Evolutionary conservation across 1,140 invertebrate species (phyloP).

Genomic region (Drosophila ficusphila): DNA sequence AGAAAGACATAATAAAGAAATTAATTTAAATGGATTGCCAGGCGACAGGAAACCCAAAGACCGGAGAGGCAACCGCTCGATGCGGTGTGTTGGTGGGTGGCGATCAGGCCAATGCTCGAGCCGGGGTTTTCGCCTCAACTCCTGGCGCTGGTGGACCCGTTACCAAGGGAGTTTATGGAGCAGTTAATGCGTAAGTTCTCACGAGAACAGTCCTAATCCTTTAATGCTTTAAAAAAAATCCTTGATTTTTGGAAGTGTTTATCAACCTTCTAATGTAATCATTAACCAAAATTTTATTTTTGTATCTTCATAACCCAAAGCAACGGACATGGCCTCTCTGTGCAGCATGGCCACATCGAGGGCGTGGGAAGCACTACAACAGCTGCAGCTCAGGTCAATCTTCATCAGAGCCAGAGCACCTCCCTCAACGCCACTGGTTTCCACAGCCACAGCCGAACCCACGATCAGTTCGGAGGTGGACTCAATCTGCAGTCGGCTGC

Average conservation of each 20-base stretch:
- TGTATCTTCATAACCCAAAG: constrained; percentile 11
- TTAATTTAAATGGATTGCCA: constrained; percentile 51
- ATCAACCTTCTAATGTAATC: too few relatives aligned
- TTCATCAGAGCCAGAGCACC: constrained; percentile 32
- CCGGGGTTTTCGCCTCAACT: constrained; percentile 60
- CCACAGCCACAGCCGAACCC: constrained; percentile 45
- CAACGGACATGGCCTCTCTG: constrained; percentile 47
- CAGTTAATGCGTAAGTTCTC: constrained; percentile 65
- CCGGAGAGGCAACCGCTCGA: constrained; percentile 46
- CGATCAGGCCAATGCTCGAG: constrained; percentile 34
- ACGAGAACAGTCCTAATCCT: too few relatives aligned
- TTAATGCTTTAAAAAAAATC: too few relatives aligned
- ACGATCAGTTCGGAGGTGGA: constrained; percentile 54
- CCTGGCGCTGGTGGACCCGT: constrained; percentile 43
- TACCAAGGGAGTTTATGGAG: constrained; percentile 64
- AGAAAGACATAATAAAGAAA: constrained; percentile 1
- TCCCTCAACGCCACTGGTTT: constrained; percentile 40
- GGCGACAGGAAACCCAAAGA: constrained; percentile 45
- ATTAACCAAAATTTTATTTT: neutral
- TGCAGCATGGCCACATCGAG: constrained; percentile 56
- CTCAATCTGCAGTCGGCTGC: constrained; percentile 35
- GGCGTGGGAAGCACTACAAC: constrained; percentile 49
- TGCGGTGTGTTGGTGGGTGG: constrained; percentile 35
- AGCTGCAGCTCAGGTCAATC: constrained; percentile 36
- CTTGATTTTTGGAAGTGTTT: neutral